Conservation (phyloP, 2,888 invertebrate species). For the Drosophila melanosoma region DNA sequence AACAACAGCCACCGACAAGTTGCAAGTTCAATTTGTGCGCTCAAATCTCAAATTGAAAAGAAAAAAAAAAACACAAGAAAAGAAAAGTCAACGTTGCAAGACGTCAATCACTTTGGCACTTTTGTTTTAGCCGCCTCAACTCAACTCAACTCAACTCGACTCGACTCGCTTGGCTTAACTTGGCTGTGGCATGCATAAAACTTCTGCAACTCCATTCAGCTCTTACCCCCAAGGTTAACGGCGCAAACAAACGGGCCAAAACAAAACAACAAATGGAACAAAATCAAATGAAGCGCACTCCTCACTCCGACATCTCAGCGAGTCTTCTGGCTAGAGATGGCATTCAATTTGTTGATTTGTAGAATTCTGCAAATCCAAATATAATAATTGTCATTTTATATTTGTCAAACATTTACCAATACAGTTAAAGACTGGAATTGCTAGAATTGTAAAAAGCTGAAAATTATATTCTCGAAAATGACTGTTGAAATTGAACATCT, state of each 20-base stretch:
- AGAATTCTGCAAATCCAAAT: background rate
- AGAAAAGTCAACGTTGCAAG: constrained; percentile 55
- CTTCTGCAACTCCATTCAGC: constrained; percentile 25
- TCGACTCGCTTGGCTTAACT: constrained; percentile 6
- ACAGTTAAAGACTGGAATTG: background rate
- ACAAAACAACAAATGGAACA: constrained; percentile 66
- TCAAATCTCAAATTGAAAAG: constrained; percentile 56
- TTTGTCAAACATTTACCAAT: background rate
- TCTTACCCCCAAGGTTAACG: constrained; percentile 76
- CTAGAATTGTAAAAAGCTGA: background rate
- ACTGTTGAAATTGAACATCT: background rate
- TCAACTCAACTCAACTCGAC: background rate
- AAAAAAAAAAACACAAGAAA: constrained; percentile 30
- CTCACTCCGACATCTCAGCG: background rate
- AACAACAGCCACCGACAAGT: constrained; percentile 25
- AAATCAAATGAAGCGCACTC: constrained; percentile 54
- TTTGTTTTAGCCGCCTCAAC: constrained; percentile 32
- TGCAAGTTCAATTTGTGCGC: constrained; percentile 60
- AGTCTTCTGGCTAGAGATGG: constrained; percentile 60
- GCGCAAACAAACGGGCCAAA: constrained; percentile 67
- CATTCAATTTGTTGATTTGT: background rate
- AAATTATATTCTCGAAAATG: background rate
- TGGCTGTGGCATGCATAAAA: constrained; percentile 45
- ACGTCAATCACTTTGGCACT: constrained; percentile 70
- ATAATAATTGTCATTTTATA: background rate